Base-by-base conservation (phyloP, 1,140 invertebrate genomes). In the Eufriesea mexicana region DNA sequence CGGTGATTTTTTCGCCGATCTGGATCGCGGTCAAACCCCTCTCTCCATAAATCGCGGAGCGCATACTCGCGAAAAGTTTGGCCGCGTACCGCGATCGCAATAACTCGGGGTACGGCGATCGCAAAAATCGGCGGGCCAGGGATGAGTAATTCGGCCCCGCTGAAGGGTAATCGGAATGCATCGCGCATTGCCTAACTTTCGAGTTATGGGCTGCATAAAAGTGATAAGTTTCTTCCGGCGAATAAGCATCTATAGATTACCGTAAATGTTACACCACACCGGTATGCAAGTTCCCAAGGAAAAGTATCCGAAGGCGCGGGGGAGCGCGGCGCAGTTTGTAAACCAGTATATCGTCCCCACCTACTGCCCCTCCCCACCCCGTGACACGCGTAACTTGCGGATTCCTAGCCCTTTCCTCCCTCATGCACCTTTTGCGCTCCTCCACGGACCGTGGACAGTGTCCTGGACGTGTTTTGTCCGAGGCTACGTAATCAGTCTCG, bases 401-500 rank as follows among this genome's bases (percentile, higher is more conserved):
- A 87, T 80, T 79, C 75, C 76, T 70, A 71, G 79, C 68, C 86
- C 86, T 88, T 89, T 86, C 78, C 86, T 88, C 73, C 86, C 87
- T 86, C 79, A 70, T 79, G 68, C 86, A 80, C 86, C 86, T 88
- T 85, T 62, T 72, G 61, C 76, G 49, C 86, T 85, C 84, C 82
- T 66, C 84, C 74, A n/a, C 59, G 54, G 47, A 67, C 55, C 45
- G 74, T 74, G 87, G 73, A 76, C 86, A 78, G 79, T 84, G 86
- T 82, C 84, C 84, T 80, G 82, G 61, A 28, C 16, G 67, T 79
- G 68, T 88, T 57, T 85, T 87, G 79, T 90, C 84, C 51, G 2
- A 2, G 35, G 71, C 42, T 57, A 72, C 68, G 88, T 90, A 93
- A 92, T 92, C 92, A 93, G 91, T 93, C 89, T 91, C 86, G 90